Evolutionary conservation across 2,888 invertebrate species (phyloP).

Genomic region (Iselma pallidipennis): DNA sequence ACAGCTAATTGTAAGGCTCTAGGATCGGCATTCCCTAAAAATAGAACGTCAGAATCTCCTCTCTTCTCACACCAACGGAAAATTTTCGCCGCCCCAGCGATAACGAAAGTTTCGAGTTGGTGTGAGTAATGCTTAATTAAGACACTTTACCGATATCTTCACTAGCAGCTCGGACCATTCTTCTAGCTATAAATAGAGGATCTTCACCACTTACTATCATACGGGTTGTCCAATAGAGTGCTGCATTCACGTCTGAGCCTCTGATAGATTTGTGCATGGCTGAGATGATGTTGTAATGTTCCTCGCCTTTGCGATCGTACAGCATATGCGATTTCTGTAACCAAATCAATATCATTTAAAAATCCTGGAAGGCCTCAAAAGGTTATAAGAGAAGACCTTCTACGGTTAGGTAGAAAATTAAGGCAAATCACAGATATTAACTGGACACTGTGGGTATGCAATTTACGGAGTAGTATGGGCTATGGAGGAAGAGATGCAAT

Average conservation of each 20-base stretch:
- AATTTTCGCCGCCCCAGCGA: too few relatives aligned
- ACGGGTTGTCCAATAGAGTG: conserved; percentile 80
- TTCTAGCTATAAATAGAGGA: conserved; percentile 74
- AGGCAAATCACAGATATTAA: too few relatives aligned
- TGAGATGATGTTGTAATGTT: conserved; percentile 82
- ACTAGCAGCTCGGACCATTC: conserved; percentile 73
- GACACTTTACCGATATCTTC: conserved; percentile 73
- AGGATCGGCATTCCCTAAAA: conserved; percentile 68
- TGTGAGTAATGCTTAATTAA: neutral
- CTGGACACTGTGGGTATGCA: too few relatives aligned
- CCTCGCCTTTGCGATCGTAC: conserved; percentile 79
- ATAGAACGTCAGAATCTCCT: too few relatives aligned
- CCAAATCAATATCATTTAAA: conserved; percentile 6
- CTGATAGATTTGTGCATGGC: conserved; percentile 83
- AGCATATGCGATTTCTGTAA: conserved; percentile 72
- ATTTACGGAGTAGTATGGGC: too few relatives aligned
- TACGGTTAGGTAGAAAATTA: too few relatives aligned
- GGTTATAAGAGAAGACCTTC: too few relatives aligned
- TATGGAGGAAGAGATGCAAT: too few relatives aligned
- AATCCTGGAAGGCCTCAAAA: neutral
- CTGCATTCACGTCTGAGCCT: conserved; percentile 78
- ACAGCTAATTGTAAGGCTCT: conserved; percentile 70
- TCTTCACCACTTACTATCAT: conserved; percentile 82
- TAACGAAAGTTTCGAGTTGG: too few relatives aligned
- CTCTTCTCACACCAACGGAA: too few relatives aligned